Conservation (phyloP, 2,888 invertebrate genomes). For the Charanyca ferruginea region DNA sequence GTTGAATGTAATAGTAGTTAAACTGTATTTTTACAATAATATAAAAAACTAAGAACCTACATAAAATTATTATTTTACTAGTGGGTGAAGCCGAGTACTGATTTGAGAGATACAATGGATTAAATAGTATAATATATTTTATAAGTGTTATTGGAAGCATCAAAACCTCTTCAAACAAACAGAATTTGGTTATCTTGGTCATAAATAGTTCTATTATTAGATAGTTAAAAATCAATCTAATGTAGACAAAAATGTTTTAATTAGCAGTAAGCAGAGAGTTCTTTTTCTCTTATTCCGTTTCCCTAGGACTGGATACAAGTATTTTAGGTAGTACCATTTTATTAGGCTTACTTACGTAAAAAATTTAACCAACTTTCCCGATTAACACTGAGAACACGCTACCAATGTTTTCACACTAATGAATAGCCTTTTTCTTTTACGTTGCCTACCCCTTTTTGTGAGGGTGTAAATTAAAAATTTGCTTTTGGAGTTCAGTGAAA, state of each 20-base stretch:
- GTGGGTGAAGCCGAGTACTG: too few relatives aligned
- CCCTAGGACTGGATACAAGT: constrained; percentile 39
- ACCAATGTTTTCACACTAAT: constrained; percentile 65
- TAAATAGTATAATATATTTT: not conserved
- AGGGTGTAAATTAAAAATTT: constrained; percentile 38
- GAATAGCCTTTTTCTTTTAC: constrained; percentile 65
- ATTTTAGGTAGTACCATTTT: constrained; percentile 60
- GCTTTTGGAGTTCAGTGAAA: constrained; percentile 26
- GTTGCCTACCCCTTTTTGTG: constrained; percentile 36
- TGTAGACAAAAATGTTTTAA: constrained; percentile 9
- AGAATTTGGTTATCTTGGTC: not conserved
- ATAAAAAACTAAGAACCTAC: too few relatives aligned
- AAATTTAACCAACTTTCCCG: constrained; percentile 58
- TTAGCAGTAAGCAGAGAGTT: constrained; percentile 38
- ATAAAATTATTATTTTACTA: too few relatives aligned
- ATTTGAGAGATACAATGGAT: not conserved
- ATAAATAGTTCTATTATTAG: constrained; percentile 4
- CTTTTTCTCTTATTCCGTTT: constrained; percentile 28
- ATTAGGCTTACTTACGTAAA: constrained; percentile 57
- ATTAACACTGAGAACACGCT: constrained; percentile 60
- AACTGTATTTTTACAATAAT: not conserved
- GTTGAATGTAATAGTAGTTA: not conserved
- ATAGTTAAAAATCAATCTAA: not conserved
- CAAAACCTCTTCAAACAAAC: not conserved
- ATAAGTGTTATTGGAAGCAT: too few relatives aligned